Percentiles rank a stretch among this genome's conserved stretches.
Evolutionary conservation across 2,113 vertebrate species (phyloP).

Genomic region (Microtus montanus): DNA sequence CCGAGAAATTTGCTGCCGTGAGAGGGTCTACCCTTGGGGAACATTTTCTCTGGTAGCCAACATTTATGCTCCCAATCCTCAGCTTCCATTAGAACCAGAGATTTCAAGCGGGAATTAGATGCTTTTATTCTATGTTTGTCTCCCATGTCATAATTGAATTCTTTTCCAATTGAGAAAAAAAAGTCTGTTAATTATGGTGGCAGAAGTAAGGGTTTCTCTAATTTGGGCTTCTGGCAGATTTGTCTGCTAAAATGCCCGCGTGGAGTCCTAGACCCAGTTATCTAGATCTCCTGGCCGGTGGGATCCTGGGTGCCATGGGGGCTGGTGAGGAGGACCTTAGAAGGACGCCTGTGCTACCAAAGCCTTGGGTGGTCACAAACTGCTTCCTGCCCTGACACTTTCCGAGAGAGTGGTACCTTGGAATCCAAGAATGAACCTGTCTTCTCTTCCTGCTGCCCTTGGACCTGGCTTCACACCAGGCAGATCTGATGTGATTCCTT

Average conservation of each 20-base stretch:
- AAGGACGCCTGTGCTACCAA: fast-evolving
- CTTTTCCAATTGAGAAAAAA: neutral
- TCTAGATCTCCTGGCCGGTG: fast-evolving
- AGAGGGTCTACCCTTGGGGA: neutral
- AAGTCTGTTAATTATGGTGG: neutral
- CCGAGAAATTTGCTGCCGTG: neutral
- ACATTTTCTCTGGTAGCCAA: neutral
- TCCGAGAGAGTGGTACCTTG: neutral
- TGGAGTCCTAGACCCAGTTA: neutral
- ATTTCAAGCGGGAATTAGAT: neutral
- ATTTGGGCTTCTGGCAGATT: neutral
- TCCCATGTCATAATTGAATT: neutral
- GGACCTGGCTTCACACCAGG: neutral
- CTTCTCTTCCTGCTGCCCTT: neutral
- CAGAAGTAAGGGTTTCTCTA: neutral
- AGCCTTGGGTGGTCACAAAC: neutral
- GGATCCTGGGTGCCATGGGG: neutral
- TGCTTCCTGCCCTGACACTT: neutral
- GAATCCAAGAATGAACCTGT: neutral
- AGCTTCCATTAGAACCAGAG: neutral
- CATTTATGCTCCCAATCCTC: neutral
- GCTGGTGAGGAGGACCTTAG: neutral
- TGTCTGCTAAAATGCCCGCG: neutral
- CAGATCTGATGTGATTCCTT: fast-evolving
- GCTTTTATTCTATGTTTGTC: neutral